These are phyloP conservation scores for Seira sanloemensis DNA, from an alignment of 2,888 invertebrate genomes.

Conservation along the genomic window DNA sequence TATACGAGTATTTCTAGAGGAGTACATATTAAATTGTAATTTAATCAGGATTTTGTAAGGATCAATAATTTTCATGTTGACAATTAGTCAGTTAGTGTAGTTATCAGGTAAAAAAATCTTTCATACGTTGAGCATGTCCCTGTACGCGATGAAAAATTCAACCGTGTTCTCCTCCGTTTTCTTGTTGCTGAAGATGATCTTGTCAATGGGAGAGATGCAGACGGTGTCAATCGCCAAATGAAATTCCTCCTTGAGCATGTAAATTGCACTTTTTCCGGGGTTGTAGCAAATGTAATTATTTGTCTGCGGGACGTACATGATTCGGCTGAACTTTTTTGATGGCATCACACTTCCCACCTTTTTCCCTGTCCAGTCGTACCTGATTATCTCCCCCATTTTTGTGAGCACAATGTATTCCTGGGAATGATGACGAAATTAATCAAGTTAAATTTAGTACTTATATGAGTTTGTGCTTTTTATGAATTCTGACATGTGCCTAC, in stretches of 20 bases:
- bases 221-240: conserved; percentile 68
- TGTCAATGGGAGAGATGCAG: conserved; percentile 67
- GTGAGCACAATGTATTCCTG: conserved; percentile 71
- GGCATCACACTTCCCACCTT: conserved; percentile 57
- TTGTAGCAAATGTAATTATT: conserved; percentile 68
- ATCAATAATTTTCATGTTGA: conserved; percentile 18
- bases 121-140: conserved; percentile 65
- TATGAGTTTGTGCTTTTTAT: neutral
- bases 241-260: conserved; percentile 70
- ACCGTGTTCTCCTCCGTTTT: conserved; percentile 61
- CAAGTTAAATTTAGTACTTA: neutral
- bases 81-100: neutral
- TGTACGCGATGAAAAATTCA: conserved; percentile 69
- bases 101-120: neutral
- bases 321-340: conserved; percentile 65
- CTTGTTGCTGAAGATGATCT: conserved; percentile 53
- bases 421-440: neutral
- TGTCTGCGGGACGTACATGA: conserved; percentile 66
- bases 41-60: conserved; percentile 42
- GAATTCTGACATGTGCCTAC: neutral
- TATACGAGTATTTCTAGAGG: conserved; percentile 70
- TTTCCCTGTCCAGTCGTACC: conserved; percentile 68
- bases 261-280: conserved; percentile 68
- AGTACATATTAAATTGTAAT: conserved; percentile 44
- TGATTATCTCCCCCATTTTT: conserved; percentile 66